phyloP scores from a whole-genome alignment of 2,888 invertebrate species.

The Drosophila gaucha region DNA sequence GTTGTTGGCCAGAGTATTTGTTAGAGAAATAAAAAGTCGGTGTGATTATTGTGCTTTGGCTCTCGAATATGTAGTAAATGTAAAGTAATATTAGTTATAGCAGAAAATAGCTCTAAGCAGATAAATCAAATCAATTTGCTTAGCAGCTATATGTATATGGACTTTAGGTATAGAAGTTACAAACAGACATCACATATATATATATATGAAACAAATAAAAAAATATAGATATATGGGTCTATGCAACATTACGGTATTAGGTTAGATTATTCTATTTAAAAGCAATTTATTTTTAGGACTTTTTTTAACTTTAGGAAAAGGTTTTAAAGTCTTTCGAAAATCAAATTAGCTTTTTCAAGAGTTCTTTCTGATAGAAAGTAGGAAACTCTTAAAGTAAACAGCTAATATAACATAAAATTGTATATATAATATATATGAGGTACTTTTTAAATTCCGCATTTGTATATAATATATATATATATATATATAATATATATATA shows the following conservation, averaged over 20 bases:
- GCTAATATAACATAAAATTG: too few species aligned
- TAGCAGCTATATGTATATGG: too few species aligned
- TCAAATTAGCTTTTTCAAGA: not conserved
- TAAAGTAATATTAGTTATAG: conserved; percentile 26
- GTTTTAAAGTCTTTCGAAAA: not conserved
- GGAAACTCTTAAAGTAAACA: too few species aligned
- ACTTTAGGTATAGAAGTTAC: not conserved
- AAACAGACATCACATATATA: too few species aligned
- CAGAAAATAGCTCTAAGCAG: conserved; percentile 15
- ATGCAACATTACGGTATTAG: conserved; percentile 2
- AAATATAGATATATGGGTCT: conserved; percentile 13
- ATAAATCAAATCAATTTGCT: conserved; percentile 14
- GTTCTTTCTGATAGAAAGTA: too few species aligned
- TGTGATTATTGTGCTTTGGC: conserved; percentile 70
- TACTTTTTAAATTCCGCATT: too few species aligned
- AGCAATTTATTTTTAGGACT: not conserved
- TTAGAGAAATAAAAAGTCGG: conserved; percentile 66
- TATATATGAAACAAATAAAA: not conserved
- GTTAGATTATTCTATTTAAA: conserved; percentile 1
- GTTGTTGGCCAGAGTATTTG: conserved; percentile 62
- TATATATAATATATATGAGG: too few species aligned
- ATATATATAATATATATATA: not conserved
- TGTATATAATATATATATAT: not conserved
- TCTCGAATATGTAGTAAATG: conserved; percentile 23
- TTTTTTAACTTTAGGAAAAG: not conserved